A percentile compares a stretch with the other conserved stretches of the same genome.
These are phyloP conservation scores for Sorex araneus DNA, from an alignment of 2,113 vertebrate species.

Conservation along the genomic window DNA sequence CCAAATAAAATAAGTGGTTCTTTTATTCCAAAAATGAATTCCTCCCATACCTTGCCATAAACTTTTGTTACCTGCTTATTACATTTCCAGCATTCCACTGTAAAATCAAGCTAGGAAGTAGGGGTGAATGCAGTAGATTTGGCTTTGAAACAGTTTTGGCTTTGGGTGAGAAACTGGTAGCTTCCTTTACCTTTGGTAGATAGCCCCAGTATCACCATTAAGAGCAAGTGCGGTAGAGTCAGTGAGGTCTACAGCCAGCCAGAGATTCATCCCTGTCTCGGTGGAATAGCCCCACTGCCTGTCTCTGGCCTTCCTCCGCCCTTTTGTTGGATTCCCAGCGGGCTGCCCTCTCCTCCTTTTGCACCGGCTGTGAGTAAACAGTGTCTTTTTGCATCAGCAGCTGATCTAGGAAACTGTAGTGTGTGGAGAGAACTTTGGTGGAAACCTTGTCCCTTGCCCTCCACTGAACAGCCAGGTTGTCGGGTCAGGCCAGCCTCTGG, in stretches of 20 bases:
- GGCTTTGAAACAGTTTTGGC: not conserved
- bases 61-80: not conserved
- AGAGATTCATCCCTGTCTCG: not conserved
- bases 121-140: not conserved
- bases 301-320: not conserved
- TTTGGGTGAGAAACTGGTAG: not conserved
- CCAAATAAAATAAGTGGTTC: not conserved
- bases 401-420: not conserved
- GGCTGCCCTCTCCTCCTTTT: not conserved
- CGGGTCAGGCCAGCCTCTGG: not conserved
- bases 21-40: not conserved
- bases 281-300: not conserved
- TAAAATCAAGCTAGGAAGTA: conserved; percentile 42
- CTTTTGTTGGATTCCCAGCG: conserved; percentile 13
- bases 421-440: conserved; percentile 2
- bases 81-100: not conserved
- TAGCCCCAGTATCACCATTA: not conserved
- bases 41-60: not conserved
- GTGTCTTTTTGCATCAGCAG: not conserved
- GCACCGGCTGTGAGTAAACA: not conserved
- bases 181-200: not conserved
- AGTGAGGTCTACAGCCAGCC: rapidly evolving
- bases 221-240: not conserved
- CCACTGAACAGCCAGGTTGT: not conserved
- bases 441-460: not conserved